A percentile compares a stretch with the other conserved stretches of the same genome.
Evolutionary conservation across 2,888 invertebrate genomes (phyloP).

Genomic region (Phoenoteleia sp.): DNA sequence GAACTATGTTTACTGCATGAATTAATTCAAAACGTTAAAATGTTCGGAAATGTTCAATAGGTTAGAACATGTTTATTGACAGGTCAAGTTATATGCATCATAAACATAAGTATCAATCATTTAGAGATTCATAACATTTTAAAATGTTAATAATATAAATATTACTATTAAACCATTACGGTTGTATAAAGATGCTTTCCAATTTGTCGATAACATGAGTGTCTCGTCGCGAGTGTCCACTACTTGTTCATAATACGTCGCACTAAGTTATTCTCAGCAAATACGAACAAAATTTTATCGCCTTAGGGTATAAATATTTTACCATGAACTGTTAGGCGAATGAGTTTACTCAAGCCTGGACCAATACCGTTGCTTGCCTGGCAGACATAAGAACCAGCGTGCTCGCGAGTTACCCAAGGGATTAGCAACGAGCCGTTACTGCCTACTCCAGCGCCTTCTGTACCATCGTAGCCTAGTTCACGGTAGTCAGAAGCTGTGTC

Average conservation of each 20-base stretch:
- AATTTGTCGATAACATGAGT: conserved; percentile 48
- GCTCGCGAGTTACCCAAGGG: conserved; percentile 87
- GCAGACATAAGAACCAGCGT: conserved; percentile 88
- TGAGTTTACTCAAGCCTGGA: conserved; percentile 89
- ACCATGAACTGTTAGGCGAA: conserved; percentile 89
- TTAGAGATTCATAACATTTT: too few species aligned
- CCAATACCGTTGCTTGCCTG: conserved; percentile 89
- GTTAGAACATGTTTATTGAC: too few species aligned
- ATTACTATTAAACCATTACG: too few species aligned
- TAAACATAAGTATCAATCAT: too few species aligned
- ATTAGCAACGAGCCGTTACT: conserved; percentile 88
- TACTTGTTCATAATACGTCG: conserved; percentile 41
- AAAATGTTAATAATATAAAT: too few species aligned
- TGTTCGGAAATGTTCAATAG: too few species aligned
- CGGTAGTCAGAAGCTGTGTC: conserved; percentile 87
- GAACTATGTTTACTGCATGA: too few species aligned
- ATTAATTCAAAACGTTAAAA: too few species aligned
- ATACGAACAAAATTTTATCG: conserved; percentile 59
- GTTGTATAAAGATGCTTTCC: conserved; percentile 44
- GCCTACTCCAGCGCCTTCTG: conserved; percentile 84
- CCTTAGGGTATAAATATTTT: conserved; percentile 80
- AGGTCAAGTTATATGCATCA: too few species aligned
- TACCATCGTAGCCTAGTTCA: conserved; percentile 87
- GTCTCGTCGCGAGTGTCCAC: conserved; percentile 31
- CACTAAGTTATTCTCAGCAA: conserved; percentile 13